These are phyloP conservation scores for Lerema accius DNA, from an alignment of 1,140 invertebrate genomes.

Conservation along the genomic window DNA sequence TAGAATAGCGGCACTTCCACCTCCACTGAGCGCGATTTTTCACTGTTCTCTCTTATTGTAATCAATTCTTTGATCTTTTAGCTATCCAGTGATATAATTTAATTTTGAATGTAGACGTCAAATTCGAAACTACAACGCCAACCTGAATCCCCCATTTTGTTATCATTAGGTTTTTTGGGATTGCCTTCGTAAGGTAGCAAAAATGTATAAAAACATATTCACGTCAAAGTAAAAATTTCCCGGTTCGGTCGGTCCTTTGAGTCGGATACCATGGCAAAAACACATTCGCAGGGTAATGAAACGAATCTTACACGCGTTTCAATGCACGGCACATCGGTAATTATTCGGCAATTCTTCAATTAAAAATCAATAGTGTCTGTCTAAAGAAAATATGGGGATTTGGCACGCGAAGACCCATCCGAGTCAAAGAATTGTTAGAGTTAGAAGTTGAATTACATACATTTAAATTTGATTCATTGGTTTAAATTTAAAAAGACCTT, in stretches of 20 bases:
- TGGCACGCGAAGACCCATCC: conserved; percentile 54
- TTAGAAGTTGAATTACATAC: neutral
- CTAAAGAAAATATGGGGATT: conserved; percentile 55
- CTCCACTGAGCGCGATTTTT: no score
- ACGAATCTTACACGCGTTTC: conserved; percentile 51
- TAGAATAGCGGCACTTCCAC: no score
- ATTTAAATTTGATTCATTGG: no score
- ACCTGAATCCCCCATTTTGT: no score
- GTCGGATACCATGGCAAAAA: conserved; percentile 24
- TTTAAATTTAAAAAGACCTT: neutral
- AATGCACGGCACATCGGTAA: conserved; percentile 38
- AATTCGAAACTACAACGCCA: no score
- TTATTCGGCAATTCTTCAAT: conserved; percentile 55
- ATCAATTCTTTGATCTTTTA: no score
- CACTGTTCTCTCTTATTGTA: no score
- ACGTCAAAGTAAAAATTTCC: conserved; percentile 2
- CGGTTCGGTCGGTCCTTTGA: conserved; percentile 32
- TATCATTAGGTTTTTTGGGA: no score
- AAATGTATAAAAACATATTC: no score
- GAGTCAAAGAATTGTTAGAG: neutral
- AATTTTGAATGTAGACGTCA: no score
- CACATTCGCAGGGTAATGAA: conserved; percentile 46
- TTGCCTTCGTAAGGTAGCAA: no score
- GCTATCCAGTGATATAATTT: no score
- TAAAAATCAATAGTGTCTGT: conserved; percentile 64